Evolutionary conservation across 2,113 vertebrate species (phyloP), one percentile per base, ranked within the genome.

Genomic region (Sylvietta virens): DNA sequence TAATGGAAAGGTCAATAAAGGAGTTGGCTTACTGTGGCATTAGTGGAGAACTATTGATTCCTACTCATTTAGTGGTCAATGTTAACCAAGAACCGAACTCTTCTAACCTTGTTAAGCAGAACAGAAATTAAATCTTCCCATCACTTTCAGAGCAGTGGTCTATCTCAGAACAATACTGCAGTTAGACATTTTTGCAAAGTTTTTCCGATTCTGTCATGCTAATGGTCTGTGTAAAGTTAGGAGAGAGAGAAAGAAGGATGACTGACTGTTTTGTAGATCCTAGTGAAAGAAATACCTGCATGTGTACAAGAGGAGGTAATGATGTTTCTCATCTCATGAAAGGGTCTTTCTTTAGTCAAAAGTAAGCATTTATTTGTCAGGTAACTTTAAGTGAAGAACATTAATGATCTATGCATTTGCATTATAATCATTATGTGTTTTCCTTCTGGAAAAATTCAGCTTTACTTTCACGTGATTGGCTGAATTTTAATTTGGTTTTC

Each of bases 21-120:
- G 39, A 72, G 54, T 31, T 39, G 64, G 69, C 54, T 51, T 78
- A 5, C 23, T 80, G 93, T 88, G 79, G 58, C 91, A 93, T 93
- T 94, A 93, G 62, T 47, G 81, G 96, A 78, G 76, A 90, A n/a
- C 13, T 94, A 94, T 97, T 94, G 96, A 98, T 97, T 96, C 66
- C 62, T 91, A 79, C 84, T 86, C 62, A 31, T 85, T 94, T 45
- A 79, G 90, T 96, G 86, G 76, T 86, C 85, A 42, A 66, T 42
- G 78, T 91, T 96, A 92, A 97, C 87, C 53, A 62, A 97, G 91
- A 90, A 94, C 57, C 4, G 2, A 44, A 40, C 72, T 22, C 65
- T 88, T 96, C 92, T 87, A 82, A 82, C 87, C 66, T 93, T 56
- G 87, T 93, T 97, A 95, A 97, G 85, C 50, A 81, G 92, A 90